A percentile compares a stretch with the other conserved stretches of the same genome.
These are phyloP conservation scores for Bubo scandiacus DNA, from an alignment of 2,113 vertebrate genomes.

Conservation along the genomic window DNA sequence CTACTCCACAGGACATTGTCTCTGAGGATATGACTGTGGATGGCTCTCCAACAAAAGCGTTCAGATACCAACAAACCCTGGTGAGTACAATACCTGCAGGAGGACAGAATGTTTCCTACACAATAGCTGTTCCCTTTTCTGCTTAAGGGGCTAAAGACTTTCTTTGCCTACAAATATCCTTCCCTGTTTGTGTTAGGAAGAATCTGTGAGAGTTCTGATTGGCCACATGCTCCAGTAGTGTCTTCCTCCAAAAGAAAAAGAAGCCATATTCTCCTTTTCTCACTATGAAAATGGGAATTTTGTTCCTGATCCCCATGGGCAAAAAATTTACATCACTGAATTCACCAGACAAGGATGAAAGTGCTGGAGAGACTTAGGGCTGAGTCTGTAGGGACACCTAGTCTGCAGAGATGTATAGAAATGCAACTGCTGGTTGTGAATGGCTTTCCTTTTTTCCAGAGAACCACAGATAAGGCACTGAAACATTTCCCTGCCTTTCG, in stretches of 20 bases:
- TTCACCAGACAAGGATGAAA: background rate
- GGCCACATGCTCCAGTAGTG: background rate
- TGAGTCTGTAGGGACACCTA: background rate
- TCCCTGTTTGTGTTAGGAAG: background rate
- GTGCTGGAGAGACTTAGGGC: background rate
- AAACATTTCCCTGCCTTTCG: background rate
- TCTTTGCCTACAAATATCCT: background rate
- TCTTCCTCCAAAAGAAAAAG: background rate
- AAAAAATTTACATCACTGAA: background rate
- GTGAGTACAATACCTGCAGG: slow-evolving; percentile 66
- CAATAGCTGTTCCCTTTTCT: background rate
- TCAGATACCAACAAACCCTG: slow-evolving; percentile 87
- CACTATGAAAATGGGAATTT: background rate
- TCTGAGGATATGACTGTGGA: slow-evolving; percentile 82
- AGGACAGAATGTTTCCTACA: background rate
- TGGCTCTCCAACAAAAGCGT: slow-evolving; percentile 83
- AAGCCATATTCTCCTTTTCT: background rate
- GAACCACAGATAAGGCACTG: background rate
- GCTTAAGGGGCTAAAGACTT: background rate
- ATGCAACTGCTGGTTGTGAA: background rate
- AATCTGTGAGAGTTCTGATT: background rate
- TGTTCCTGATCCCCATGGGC: background rate
- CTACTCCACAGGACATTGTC: background rate
- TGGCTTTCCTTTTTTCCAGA: background rate
- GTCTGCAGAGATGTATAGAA: background rate